Percentiles rank a stretch among this genome's conserved stretches.
Evolutionary conservation across 1,140 invertebrate genomes (phyloP).

Genomic region (Sitobion miscanthi): DNA sequence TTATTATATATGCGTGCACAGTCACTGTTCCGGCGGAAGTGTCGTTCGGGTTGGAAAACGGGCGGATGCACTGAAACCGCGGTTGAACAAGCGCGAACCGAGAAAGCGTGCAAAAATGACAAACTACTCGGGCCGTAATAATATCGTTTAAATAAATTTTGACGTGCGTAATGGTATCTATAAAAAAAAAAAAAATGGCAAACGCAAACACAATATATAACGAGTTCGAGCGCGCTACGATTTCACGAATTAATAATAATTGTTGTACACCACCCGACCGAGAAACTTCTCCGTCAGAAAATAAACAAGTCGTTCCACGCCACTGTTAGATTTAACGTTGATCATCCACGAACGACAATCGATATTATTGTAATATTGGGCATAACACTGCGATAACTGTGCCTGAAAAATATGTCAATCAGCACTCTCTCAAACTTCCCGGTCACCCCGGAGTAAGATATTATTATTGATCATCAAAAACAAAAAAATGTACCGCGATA

Average conservation of each 20-base stretch:
- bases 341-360: not conserved
- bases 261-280: not conserved
- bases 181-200: not conserved
- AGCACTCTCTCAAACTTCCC: not conserved
- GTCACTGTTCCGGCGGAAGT: constrained; percentile 39
- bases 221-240: not conserved
- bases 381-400: not conserved
- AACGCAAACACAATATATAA: constrained; percentile 19
- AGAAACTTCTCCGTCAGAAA: not conserved
- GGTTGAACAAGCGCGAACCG: constrained; percentile 33
- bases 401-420: not conserved
- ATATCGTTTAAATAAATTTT: not conserved
- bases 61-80: constrained; percentile 34
- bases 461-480: not conserved
- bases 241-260: constrained; percentile 17
- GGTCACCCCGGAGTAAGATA: not conserved
- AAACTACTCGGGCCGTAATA: not conserved
- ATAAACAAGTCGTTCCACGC: not conserved
- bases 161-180: not conserved
- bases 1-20: constrained; percentile 5
- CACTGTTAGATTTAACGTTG: not conserved
- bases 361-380: not conserved
- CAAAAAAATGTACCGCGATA: not conserved
- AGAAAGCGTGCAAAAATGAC: constrained; percentile 49
- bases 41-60: constrained; percentile 29